These are phyloP conservation scores for Pseudorasbora parva DNA, from an alignment of 2,113 vertebrate genomes.

Conservation along the genomic window DNA sequence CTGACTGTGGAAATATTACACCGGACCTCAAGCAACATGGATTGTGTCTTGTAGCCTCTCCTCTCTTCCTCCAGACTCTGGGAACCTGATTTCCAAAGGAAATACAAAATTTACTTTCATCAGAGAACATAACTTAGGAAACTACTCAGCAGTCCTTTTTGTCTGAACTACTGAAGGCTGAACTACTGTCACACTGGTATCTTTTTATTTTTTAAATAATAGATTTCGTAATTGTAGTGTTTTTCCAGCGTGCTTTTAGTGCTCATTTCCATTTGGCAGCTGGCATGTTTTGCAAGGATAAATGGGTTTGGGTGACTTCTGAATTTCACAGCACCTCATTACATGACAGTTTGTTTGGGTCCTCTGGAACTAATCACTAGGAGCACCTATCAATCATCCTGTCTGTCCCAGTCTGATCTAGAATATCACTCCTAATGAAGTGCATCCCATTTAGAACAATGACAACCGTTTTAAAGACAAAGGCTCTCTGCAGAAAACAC, in stretches of 20 bases:
- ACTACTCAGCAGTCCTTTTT: too few species aligned
- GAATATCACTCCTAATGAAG: conserved; percentile 36
- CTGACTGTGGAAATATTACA: too few species aligned
- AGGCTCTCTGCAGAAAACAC: neutral
- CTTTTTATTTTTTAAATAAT: too few species aligned
- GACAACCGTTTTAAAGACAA: conserved; percentile 5
- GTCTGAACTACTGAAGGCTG: too few species aligned
- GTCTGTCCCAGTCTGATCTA: conserved; percentile 8
- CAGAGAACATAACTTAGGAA: too few species aligned
- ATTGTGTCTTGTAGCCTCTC: too few species aligned
- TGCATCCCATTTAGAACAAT: conserved; percentile 27
- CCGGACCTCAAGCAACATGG: too few species aligned
- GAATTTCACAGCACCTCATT: conserved; percentile 12
- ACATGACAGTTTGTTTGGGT: neutral
- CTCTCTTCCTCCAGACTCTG: too few species aligned
- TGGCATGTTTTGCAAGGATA: neutral
- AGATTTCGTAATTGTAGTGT: too few species aligned
- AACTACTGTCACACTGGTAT: neutral
- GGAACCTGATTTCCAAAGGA: too few species aligned
- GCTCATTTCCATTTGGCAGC: neutral
- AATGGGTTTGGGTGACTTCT: neutral
- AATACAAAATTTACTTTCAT: too few species aligned
- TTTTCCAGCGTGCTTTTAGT: neutral
- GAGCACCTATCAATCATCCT: conserved; percentile 34
- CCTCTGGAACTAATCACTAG: neutral